phyloP scores from a whole-genome alignment of 1,140 invertebrate genomes.

The Cryptotermes secundus region DNA sequence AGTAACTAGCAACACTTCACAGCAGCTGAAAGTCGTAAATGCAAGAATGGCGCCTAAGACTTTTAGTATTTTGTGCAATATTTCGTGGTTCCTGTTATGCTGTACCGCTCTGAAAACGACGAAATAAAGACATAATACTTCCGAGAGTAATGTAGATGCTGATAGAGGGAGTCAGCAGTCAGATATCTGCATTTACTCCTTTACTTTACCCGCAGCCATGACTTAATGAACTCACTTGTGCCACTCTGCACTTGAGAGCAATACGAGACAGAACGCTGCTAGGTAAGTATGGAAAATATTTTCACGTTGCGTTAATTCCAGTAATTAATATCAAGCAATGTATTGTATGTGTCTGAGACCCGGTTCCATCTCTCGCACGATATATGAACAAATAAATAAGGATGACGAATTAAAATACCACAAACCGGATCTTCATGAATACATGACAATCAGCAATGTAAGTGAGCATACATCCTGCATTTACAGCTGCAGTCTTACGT shows the following conservation, averaged over 20 bases:
- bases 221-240: neutral
- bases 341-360: neutral
- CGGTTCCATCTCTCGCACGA: neutral
- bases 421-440: neutral
- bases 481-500: no score
- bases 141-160: neutral
- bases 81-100: neutral
- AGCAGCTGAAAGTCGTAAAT: neutral
- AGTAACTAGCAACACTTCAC: neutral
- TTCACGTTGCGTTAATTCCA: neutral
- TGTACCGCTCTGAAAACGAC: neutral
- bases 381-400: neutral
- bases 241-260: neutral
- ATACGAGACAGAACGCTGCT: neutral
- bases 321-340: conserved; percentile 16
- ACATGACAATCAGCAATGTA: no score
- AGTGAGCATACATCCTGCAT: no score
- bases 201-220: neutral
- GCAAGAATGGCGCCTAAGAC: neutral
- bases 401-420: neutral
- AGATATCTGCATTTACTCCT: neutral
- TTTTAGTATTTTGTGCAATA: neutral
- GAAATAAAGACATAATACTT: neutral
- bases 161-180: neutral
- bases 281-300: neutral